A percentile compares a stretch with the other conserved stretches of the same genome.
These are phyloP conservation scores for Cathartes aura DNA, from an alignment of 2,113 vertebrate species.

Conservation along the genomic window DNA sequence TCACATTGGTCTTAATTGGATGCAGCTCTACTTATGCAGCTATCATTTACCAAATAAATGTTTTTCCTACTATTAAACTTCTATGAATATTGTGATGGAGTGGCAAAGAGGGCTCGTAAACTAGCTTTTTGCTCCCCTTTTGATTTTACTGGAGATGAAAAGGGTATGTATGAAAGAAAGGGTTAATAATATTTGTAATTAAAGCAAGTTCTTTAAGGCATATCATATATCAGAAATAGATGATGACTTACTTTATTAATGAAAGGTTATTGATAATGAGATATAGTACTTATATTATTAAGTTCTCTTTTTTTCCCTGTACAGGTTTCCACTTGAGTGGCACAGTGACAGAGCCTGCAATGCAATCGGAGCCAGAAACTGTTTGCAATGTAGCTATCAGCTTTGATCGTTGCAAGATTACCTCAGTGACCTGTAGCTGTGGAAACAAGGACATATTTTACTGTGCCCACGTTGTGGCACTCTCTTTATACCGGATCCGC, in stretches of 20 bases:
- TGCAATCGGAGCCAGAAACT: constrained; percentile 91
- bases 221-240: background rate
- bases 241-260: background rate
- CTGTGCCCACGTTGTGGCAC: constrained; percentile 96
- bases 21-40: background rate
- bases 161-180: background rate
- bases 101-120: background rate
- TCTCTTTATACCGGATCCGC: constrained; percentile 96
- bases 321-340: constrained; percentile 97
- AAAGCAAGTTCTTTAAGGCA: background rate
- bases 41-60: background rate
- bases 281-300: background rate
- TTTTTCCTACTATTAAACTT: background rate
- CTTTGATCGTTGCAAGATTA: constrained; percentile 99
- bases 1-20: background rate
- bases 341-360: constrained; percentile 95
- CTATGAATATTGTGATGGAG: background rate
- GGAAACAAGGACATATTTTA: constrained; percentile 99
- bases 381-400: constrained; percentile 98
- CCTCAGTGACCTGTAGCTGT: constrained; percentile 97
- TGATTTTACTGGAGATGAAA: background rate
- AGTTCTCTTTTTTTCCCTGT: background rate
- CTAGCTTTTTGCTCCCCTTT: background rate
- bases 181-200: background rate
- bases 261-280: background rate